phyloP scores from a whole-genome alignment of 2,113 vertebrate species.

The Emydocephalus ijimae region DNA sequence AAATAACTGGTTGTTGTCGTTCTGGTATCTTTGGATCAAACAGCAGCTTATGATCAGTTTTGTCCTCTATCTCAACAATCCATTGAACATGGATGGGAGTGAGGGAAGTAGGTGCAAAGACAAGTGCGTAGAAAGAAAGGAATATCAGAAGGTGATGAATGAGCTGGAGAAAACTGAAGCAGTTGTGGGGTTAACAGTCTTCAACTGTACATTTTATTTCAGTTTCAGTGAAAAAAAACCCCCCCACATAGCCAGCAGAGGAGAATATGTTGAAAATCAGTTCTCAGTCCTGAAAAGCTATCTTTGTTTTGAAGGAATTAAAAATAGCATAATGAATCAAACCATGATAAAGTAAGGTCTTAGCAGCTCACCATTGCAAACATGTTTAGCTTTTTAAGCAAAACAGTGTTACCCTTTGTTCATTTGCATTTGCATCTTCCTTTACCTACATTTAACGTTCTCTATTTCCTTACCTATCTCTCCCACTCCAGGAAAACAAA shows the following conservation, averaged over 20 bases:
- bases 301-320: background rate
- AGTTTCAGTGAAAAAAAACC: background rate
- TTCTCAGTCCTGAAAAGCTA: background rate
- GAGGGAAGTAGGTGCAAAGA: background rate
- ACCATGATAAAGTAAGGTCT: background rate
- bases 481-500: slow-evolving; percentile 74
- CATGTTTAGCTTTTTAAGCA: background rate
- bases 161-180: background rate
- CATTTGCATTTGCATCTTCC: background rate
- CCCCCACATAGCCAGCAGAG: background rate
- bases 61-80: background rate
- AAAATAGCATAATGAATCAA: background rate
- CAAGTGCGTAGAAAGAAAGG: background rate
- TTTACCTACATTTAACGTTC: background rate
- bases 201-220: background rate
- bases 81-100: background rate
- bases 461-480: background rate
- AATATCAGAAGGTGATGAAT: background rate
- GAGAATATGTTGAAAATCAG: background rate
- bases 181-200: background rate
- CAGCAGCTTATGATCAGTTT: background rate
- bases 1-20: background rate
- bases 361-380: background rate
- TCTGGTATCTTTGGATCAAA: background rate
- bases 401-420: background rate